phyloP scores from a whole-genome alignment of 2,888 invertebrate species.

The Teinopalpus imperialis region DNA sequence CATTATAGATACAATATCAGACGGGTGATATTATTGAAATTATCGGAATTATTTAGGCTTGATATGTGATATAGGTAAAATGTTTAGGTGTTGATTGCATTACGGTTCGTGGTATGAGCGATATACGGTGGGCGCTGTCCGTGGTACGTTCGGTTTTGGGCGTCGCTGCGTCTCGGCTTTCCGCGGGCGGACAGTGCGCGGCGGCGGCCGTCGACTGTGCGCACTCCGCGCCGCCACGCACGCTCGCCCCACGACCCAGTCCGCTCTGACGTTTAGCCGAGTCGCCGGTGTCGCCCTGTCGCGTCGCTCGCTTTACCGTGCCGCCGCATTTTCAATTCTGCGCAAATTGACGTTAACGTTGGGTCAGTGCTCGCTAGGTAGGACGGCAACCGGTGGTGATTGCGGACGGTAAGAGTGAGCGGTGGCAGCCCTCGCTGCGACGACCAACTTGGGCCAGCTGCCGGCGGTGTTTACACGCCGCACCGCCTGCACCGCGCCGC shows the following conservation, averaged over 20 bases:
- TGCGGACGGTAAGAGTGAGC: conserved; percentile 35
- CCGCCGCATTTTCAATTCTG: conserved; percentile 57
- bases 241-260: conserved; percentile 73
- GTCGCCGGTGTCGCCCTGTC: conserved; percentile 66
- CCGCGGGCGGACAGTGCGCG: conserved; percentile 56
- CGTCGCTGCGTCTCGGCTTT: conserved; percentile 79
- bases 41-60: not conserved
- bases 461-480: conserved; percentile 74
- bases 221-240: conserved; percentile 69
- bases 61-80: not conserved
- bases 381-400: conserved; percentile 37
- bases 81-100: not conserved
- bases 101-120: conserved; percentile 6
- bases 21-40: too few relatives aligned
- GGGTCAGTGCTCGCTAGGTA: conserved; percentile 32
- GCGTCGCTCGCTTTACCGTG: conserved; percentile 50
- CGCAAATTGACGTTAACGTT: conserved; percentile 51
- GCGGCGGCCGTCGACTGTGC: conserved; percentile 63
- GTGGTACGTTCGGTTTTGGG: conserved; percentile 72
- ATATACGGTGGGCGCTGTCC: conserved; percentile 55
- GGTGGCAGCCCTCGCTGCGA: conserved; percentile 39
- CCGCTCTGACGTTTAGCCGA: conserved; percentile 75
- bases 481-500: conserved; percentile 49
- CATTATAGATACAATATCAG: too few relatives aligned
- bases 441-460: conserved; percentile 52